phyloP scores from a whole-genome alignment of 1,140 invertebrate species.

The Chionoecetes opilio region DNA sequence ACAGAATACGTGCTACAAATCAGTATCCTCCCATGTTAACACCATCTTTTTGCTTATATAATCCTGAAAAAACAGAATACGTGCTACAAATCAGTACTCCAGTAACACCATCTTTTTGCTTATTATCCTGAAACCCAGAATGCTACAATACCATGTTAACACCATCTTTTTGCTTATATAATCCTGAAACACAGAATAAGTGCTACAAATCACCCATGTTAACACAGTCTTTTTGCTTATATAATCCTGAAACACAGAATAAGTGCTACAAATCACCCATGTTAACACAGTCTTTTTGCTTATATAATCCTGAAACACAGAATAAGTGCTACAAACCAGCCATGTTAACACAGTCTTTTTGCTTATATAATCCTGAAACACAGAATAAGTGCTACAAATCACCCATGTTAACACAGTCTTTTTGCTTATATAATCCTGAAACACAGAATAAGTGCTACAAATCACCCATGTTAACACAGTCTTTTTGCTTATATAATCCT shows the following conservation, averaged over 20 bases:
- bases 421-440: slow-evolving; percentile 82
- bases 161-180: slow-evolving; percentile 83
- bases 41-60: too few relatives aligned
- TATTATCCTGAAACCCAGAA: too few relatives aligned
- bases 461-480: slow-evolving; percentile 83
- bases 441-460: too few relatives aligned
- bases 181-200: too few relatives aligned
- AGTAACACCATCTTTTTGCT: too few relatives aligned
- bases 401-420: slow-evolving; percentile 83
- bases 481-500: slow-evolving; percentile 82
- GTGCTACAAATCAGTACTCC: too few relatives aligned
- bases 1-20: not conserved
- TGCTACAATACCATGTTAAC: slow-evolving; percentile 83
- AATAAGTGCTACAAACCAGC: too few relatives aligned
- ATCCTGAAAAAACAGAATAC: too few relatives aligned
- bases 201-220: too few relatives aligned
- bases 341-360: slow-evolving; percentile 84
- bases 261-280: too few relatives aligned
- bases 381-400: too few relatives aligned
- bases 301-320: slow-evolving; percentile 79
- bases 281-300: slow-evolving; percentile 84
- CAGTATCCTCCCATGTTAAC: too few relatives aligned
- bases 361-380: slow-evolving; percentile 79
- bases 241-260: slow-evolving; percentile 79
- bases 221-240: slow-evolving; percentile 83